Conservation (phyloP, 2,113 vertebrate genomes). For the Theristicus caerulescens region DNA sequence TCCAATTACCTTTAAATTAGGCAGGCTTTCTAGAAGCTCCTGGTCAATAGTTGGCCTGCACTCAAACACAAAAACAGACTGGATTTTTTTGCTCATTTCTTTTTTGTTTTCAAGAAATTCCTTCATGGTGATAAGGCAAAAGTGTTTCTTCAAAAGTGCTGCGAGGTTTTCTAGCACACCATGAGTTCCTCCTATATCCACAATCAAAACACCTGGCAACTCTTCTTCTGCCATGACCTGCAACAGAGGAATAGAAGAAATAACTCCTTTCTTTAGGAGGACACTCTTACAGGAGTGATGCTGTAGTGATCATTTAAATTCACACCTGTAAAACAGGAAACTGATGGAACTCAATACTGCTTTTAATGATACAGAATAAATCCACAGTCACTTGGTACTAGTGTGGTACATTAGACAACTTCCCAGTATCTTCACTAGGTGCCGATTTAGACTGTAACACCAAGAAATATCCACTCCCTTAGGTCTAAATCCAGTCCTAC, state of each 20-base stretch:
- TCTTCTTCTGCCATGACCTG: slow-evolving; percentile 65
- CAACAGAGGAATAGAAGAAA: neutral
- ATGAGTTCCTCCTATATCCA: slow-evolving; percentile 45
- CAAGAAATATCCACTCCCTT: neutral
- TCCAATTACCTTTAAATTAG: slow-evolving; percentile 76
- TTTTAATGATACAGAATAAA: neutral
- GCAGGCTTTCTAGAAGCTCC: slow-evolving; percentile 72
- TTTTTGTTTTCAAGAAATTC: slow-evolving; percentile 69
- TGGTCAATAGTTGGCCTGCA: slow-evolving; percentile 5
- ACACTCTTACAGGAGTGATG: neutral
- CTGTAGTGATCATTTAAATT: neutral
- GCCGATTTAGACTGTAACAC: neutral
- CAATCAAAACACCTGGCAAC: slow-evolving; percentile 60
- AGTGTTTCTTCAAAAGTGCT: slow-evolving; percentile 73
- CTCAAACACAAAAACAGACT: slow-evolving; percentile 70
- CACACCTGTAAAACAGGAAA: neutral
- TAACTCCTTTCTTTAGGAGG: neutral
- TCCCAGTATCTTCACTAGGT: neutral
- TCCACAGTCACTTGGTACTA: neutral
- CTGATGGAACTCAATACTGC: neutral
- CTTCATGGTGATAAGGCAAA: slow-evolving; percentile 72
- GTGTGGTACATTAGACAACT: neutral
- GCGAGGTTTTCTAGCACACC: slow-evolving; percentile 56
- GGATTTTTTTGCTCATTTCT: slow-evolving; percentile 66
- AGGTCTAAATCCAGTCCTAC: neutral